These are phyloP conservation scores for Lithobates pipiens DNA, from an alignment of 2,797 vertebrate species.

Conservation along the genomic window DNA sequence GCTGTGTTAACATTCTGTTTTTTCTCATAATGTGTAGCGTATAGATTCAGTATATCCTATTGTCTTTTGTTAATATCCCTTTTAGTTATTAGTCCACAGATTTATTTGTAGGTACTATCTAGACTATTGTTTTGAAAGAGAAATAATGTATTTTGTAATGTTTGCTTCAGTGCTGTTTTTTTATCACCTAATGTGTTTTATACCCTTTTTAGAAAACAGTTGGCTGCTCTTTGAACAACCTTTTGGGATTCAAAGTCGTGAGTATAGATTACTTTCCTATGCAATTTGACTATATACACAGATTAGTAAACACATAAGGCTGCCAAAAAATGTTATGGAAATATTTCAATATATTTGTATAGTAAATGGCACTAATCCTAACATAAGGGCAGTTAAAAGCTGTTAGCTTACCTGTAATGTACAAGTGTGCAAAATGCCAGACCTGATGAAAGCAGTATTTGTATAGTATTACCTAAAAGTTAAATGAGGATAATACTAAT, in stretches of 20 bases:
- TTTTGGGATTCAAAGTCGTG: constrained; percentile 52
- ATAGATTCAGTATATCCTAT: too few species aligned
- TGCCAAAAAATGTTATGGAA: background rate
- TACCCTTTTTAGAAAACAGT: constrained; percentile 38
- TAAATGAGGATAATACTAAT: background rate
- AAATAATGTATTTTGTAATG: background rate
- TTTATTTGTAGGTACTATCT: too few species aligned
- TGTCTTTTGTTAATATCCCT: too few species aligned
- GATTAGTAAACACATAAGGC: background rate
- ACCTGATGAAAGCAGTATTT: constrained; percentile 24
- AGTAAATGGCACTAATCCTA: background rate
- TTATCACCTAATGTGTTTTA: background rate
- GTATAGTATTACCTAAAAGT: background rate
- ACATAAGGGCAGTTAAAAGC: background rate
- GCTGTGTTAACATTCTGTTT: too few species aligned
- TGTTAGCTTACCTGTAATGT: constrained; percentile 7
- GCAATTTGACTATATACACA: constrained; percentile 28
- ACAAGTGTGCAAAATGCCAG: background rate
- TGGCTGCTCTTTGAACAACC: constrained; percentile 53
- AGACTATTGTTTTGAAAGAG: too few species aligned
- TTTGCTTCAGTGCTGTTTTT: background rate
- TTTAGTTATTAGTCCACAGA: too few species aligned
- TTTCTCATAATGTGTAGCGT: too few species aligned
- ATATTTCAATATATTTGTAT: constrained; percentile 19
- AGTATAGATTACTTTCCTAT: constrained; percentile 13